Evolutionary conservation across 2,113 vertebrate species (phyloP).

Genomic region (Pangasianodon gigas): DNA sequence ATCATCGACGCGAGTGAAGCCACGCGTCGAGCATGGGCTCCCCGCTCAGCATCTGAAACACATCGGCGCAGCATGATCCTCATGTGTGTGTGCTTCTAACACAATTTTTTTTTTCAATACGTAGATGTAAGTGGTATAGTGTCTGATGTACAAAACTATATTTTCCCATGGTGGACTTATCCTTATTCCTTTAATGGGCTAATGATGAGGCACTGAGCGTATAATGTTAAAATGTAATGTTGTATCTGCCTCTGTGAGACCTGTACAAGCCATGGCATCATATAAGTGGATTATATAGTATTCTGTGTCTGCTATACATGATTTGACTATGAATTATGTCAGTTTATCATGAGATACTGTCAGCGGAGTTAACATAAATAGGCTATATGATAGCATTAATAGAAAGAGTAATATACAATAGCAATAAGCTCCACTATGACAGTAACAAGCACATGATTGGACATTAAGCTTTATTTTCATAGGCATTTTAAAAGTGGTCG

Average conservation of each 20-base stretch:
- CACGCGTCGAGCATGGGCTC: slow-evolving; percentile 30
- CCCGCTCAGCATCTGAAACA: slow-evolving; percentile 38
- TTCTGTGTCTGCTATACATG: background rate
- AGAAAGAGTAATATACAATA: background rate
- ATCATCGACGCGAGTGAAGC: slow-evolving; percentile 49
- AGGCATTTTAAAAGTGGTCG: too few species aligned
- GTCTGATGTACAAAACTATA: slow-evolving; percentile 20
- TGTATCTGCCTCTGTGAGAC: background rate
- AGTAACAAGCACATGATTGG: background rate
- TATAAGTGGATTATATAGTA: background rate
- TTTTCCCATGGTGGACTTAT: slow-evolving; percentile 12
- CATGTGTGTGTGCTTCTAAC: slow-evolving; percentile 13
- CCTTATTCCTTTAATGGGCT: slow-evolving; percentile 11
- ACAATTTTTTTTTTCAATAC: background rate
- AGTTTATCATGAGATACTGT: background rate
- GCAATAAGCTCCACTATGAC: background rate
- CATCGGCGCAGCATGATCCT: slow-evolving; percentile 32
- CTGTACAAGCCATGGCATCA: background rate
- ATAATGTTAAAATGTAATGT: background rate
- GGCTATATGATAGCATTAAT: too few species aligned
- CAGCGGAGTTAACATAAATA: background rate
- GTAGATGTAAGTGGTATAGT: slow-evolving; percentile 20
- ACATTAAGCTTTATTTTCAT: background rate
- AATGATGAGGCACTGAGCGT: background rate
- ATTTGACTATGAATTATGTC: background rate